A percentile compares a stretch with the other conserved stretches of the same genome.
phyloP scores from a whole-genome alignment of 2,888 invertebrate genomes.

The Apotomis betuletana region DNA sequence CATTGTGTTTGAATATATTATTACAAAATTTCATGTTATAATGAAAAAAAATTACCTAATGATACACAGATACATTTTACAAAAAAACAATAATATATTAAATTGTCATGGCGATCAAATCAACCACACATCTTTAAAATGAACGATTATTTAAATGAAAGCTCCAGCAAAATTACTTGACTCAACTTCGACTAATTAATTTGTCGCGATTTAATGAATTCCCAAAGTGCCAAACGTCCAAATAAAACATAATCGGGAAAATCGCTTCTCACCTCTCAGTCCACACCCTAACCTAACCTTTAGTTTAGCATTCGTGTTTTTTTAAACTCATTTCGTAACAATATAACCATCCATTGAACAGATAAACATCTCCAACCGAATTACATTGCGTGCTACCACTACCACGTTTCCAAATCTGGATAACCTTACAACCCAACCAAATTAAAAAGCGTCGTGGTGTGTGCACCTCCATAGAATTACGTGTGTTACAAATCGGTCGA shows the following conservation, averaged over 20 bases:
- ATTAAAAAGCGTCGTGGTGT: slow-evolving; percentile 44
- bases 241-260: slow-evolving; percentile 8
- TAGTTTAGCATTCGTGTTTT: slow-evolving; percentile 57
- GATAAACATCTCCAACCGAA: slow-evolving; percentile 73
- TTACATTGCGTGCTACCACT: slow-evolving; percentile 72
- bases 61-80: too few species aligned
- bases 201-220: too few species aligned
- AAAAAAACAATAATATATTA: too few species aligned
- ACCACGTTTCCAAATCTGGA: slow-evolving; percentile 67
- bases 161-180: too few species aligned
- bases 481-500: slow-evolving; percentile 44
- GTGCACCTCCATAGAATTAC: slow-evolving; percentile 31
- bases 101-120: too few species aligned
- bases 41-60: too few species aligned
- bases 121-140: too few species aligned
- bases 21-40: too few species aligned
- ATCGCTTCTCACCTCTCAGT: slow-evolving; percentile 39
- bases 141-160: too few species aligned
- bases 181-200: too few species aligned
- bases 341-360: slow-evolving; percentile 78
- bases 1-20: too few species aligned
- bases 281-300: slow-evolving; percentile 53
- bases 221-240: neutral
- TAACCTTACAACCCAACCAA: slow-evolving; percentile 55
- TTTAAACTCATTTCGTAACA: slow-evolving; percentile 70